Evolutionary conservation across 2,113 vertebrate genomes (phyloP).

Genomic region (Tautogolabrus adspersus): DNA sequence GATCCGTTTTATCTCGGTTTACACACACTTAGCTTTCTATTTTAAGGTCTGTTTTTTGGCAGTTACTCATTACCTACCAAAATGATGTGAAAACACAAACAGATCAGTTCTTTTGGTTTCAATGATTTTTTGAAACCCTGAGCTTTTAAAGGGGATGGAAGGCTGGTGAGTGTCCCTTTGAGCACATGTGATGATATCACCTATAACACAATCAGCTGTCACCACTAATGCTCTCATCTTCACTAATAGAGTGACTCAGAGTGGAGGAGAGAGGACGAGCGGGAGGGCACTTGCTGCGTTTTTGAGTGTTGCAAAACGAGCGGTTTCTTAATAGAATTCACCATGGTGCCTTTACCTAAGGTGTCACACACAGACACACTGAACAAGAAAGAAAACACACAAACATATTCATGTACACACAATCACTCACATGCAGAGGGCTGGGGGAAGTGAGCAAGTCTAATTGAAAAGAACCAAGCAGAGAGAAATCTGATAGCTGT

Average conservation of each 20-base stretch:
- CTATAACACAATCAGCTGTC: conserved; percentile 70
- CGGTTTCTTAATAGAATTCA: conserved; percentile 67
- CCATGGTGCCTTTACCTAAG: conserved; percentile 64
- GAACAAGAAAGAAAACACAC: conserved; percentile 31
- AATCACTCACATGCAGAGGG: conserved; percentile 38
- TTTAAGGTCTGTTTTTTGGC: too few species aligned
- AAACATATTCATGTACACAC: conserved; percentile 19
- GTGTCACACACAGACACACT: conserved; percentile 54
- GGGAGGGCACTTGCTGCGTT: conserved; percentile 57
- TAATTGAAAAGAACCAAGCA: conserved; percentile 79
- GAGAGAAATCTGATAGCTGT: conserved; percentile 76
- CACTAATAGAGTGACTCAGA: conserved; percentile 54
- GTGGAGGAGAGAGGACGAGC: conserved; percentile 17
- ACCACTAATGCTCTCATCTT: conserved; percentile 54
- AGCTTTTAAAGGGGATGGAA: neutral
- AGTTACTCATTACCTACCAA: neutral
- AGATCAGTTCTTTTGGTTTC: neutral
- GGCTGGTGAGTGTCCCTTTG: neutral
- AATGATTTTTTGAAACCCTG: neutral
- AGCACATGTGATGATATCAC: conserved; percentile 54
- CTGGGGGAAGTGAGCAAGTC: conserved; percentile 61
- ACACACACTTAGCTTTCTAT: too few species aligned
- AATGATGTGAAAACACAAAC: neutral
- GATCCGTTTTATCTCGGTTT: neutral
- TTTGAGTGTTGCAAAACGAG: conserved; percentile 63